Evolutionary conservation across 2,797 vertebrate species (phyloP).

Genomic region (Gobionotothen gibberifrons): DNA sequence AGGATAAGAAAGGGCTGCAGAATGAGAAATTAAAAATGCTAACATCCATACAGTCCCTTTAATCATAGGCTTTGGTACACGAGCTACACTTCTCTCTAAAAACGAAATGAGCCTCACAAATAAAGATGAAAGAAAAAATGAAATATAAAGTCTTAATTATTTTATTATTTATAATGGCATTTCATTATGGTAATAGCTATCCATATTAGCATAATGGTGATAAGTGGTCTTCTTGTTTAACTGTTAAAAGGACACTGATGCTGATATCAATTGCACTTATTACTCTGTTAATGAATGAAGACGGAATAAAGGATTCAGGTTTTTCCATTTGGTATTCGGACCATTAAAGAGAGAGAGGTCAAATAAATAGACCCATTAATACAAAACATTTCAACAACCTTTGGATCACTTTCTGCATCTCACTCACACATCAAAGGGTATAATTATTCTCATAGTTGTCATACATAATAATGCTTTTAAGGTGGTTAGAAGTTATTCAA

Average conservation of each 20-base stretch:
- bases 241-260: conserved; percentile 44
- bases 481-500: too few species aligned
- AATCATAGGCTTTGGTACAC: conserved; percentile 30
- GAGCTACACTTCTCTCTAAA: conserved; percentile 1
- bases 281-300: conserved; percentile 44
- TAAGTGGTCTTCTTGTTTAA: conserved; percentile 60
- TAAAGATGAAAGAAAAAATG: conserved; percentile 19
- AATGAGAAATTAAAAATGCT: conserved; percentile 48
- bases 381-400: background rate
- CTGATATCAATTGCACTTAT: conserved; percentile 46
- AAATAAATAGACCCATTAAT: conserved; percentile 6
- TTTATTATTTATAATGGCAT: conserved; percentile 69
- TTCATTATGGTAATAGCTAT: conserved; percentile 62
- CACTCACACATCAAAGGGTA: background rate
- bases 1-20: background rate
- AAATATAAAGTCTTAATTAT: conserved; percentile 59
- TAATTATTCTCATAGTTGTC: too few species aligned
- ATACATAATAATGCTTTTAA: too few species aligned
- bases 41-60: conserved; percentile 41
- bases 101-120: conserved; percentile 37
- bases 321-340: conserved; percentile 24
- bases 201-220: conserved; percentile 68
- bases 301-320: conserved; percentile 26
- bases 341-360: conserved; percentile 27
- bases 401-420: background rate